These are phyloP conservation scores for Chionomys nivalis DNA, from an alignment of 2,113 vertebrate species.

Conservation along the genomic window DNA sequence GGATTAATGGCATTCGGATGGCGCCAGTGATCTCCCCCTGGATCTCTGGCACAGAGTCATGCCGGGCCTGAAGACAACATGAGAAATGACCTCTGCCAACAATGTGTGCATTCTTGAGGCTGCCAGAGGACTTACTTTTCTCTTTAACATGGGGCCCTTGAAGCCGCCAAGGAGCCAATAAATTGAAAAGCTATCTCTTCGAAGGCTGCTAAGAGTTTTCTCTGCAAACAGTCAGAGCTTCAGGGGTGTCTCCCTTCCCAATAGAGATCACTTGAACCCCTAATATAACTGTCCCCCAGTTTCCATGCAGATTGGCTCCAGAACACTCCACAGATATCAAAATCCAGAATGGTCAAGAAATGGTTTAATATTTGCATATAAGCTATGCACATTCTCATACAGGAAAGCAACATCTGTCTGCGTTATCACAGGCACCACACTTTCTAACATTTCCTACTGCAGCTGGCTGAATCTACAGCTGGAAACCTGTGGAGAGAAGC, in stretches of 20 bases:
- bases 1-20: background rate
- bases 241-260: background rate
- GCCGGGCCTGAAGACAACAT: background rate
- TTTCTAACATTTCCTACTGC: background rate
- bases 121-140: background rate
- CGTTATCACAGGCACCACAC: too few relatives aligned
- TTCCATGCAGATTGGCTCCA: background rate
- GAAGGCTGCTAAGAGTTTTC: background rate
- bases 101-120: slow-evolving; percentile 4
- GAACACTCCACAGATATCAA: background rate
- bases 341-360: background rate
- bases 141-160: background rate
- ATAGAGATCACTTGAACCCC: background rate
- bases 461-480: background rate
- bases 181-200: background rate
- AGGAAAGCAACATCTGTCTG: background rate
- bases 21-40: background rate
- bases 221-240: background rate
- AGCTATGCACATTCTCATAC: background rate
- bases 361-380: background rate
- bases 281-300: background rate
- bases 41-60: background rate
- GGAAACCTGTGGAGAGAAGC: background rate
- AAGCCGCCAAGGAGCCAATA: background rate
- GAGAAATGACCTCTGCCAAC: background rate